phyloP scores from a whole-genome alignment of 2,797 vertebrate genomes.

The Liparis tanakae region DNA sequence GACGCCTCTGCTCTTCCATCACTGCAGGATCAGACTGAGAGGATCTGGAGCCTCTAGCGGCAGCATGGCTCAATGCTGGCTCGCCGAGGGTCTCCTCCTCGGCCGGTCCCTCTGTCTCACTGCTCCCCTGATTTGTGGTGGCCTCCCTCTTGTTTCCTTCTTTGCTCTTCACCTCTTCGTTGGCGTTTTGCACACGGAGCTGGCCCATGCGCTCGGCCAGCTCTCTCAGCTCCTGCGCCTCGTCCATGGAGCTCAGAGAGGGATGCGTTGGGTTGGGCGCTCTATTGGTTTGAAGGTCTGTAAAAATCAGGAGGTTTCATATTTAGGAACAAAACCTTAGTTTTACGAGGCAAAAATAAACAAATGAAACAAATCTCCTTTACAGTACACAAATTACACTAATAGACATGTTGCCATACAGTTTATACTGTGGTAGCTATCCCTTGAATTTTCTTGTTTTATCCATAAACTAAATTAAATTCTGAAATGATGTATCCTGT shows the following conservation, averaged over 20 bases:
- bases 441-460: background rate
- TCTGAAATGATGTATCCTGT: background rate
- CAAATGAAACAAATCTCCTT: background rate
- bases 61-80: conserved; percentile 32
- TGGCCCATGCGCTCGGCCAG: conserved; percentile 71
- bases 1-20: conserved; percentile 27
- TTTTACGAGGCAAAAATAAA: background rate
- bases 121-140: background rate
- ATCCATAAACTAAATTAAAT: background rate
- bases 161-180: conserved; percentile 5
- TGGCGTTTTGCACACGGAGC: conserved; percentile 50
- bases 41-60: background rate
- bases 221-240: conserved; percentile 26
- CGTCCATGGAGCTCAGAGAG: conserved; percentile 25
- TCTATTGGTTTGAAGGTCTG: conserved; percentile 18
- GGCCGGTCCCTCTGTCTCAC: background rate
- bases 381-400: background rate
- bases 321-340: background rate
- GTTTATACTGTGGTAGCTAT: background rate
- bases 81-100: conserved; percentile 45
- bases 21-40: background rate
- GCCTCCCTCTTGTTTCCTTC: background rate
- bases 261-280: background rate
- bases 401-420: background rate
- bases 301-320: background rate